phyloP scores from a whole-genome alignment of 2,888 invertebrate genomes.

The Agrenia bidenticulata region DNA sequence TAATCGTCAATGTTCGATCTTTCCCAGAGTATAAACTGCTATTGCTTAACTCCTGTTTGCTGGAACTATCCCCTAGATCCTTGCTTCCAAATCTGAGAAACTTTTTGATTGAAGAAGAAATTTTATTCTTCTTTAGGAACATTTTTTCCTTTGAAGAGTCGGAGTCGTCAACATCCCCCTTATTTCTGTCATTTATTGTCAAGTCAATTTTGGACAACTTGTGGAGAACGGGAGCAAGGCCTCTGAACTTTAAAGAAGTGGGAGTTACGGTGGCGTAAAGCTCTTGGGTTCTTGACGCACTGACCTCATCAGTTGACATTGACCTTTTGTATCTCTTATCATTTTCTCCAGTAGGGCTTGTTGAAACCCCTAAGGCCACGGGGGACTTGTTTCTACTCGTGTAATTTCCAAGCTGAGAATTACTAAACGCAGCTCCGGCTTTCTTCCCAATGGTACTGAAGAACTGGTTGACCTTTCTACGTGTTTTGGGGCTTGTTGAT shows the following conservation, averaged over 20 bases:
- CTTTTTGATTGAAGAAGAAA: conserved; percentile 50
- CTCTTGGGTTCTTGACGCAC: conserved; percentile 51
- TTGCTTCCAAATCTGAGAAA: conserved; percentile 48
- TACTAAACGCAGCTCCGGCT: conserved; percentile 52
- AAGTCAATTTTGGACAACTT: conserved; percentile 50
- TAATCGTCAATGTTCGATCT: neutral
- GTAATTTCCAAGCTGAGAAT: conserved; percentile 30
- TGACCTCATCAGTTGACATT: conserved; percentile 50
- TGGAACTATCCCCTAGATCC: conserved; percentile 22
- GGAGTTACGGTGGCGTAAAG: conserved; percentile 52
- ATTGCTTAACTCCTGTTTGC: conserved; percentile 29
- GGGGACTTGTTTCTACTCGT: conserved; percentile 33
- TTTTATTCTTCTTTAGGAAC: conserved; percentile 50
- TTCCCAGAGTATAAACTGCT: neutral
- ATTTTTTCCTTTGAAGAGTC: conserved; percentile 42
- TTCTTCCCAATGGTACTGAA: conserved; percentile 53
- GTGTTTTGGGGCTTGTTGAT: conserved; percentile 49
- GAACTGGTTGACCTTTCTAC: conserved; percentile 52
- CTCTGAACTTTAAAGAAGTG: conserved; percentile 50
- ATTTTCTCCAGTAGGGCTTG: conserved; percentile 18
- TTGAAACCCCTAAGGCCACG: conserved; percentile 27
- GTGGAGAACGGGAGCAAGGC: conserved; percentile 48
- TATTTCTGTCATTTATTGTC: conserved; percentile 24
- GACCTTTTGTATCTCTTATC: conserved; percentile 45
- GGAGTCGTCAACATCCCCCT: conserved; percentile 19